phyloP scores from a whole-genome alignment of 23 tunicate genomes.

The Trididemnum clinides region DNA sequence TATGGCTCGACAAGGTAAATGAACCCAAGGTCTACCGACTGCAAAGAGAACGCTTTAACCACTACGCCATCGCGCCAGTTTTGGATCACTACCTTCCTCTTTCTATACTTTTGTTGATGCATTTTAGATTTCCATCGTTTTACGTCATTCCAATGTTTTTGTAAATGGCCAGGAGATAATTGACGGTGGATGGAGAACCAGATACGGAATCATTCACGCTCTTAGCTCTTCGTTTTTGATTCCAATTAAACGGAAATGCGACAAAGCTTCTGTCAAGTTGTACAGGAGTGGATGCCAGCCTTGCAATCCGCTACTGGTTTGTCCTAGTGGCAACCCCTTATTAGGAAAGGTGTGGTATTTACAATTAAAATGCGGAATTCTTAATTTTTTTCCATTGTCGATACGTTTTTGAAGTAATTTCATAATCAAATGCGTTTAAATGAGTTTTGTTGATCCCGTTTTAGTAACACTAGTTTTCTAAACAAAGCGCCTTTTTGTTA shows the following conservation, averaged over 20 bases:
- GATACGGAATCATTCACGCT: slow-evolving; percentile 65
- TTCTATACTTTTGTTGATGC: too few species aligned
- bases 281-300: slow-evolving; percentile 1
- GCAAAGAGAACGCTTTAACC: too few species aligned
- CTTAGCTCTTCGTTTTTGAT: slow-evolving; percentile 5
- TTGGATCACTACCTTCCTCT: too few species aligned
- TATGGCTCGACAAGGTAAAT: too few species aligned
- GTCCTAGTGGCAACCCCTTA: neutral
- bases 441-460: too few species aligned
- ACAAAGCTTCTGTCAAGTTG: neutral
- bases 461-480: too few species aligned
- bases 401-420: neutral
- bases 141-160: slow-evolving; percentile 22
- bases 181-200: slow-evolving; percentile 51
- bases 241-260: slow-evolving; percentile 47
- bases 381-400: neutral
- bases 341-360: neutral
- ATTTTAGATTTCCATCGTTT: too few species aligned
- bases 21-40: too few species aligned
- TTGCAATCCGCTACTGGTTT: neutral
- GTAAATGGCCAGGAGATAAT: slow-evolving; percentile 56
- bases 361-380: neutral
- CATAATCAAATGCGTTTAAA: too few species aligned
- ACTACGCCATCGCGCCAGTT: too few species aligned
- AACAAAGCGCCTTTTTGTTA: too few species aligned